These are phyloP conservation scores for Ammospiza nelsoni DNA, from an alignment of 2,113 vertebrate genomes.

Conservation along the genomic window DNA sequence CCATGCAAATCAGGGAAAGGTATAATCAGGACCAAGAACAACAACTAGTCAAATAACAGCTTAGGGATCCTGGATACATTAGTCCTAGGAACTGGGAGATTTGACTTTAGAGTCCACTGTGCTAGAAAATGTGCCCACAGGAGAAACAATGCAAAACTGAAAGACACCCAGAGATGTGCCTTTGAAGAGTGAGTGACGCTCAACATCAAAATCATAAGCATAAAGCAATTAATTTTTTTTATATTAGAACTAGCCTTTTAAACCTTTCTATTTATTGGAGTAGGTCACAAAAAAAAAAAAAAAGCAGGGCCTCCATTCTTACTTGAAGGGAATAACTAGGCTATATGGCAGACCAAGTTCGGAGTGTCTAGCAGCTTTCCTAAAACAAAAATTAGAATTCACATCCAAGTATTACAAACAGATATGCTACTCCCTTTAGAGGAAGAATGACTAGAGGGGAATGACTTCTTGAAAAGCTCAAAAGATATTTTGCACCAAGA, in stretches of 20 bases:
- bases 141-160: neutral
- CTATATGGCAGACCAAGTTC: neutral
- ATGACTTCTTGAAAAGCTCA: neutral
- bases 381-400: neutral
- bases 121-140: neutral
- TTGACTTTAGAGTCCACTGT: neutral
- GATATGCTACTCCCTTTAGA: neutral
- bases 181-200: neutral
- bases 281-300: neutral
- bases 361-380: neutral
- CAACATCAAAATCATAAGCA: neutral
- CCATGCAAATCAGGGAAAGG: neutral
- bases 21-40: neutral
- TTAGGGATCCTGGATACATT: neutral
- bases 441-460: neutral
- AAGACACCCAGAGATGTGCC: neutral
- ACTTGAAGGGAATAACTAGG: neutral
- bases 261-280: neutral
- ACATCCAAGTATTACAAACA: neutral
- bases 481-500: neutral
- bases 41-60: neutral
- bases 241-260: neutral
- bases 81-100: neutral
- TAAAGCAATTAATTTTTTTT: neutral
- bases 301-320: neutral